Evolutionary conservation across 1,140 invertebrate species (phyloP).

Genomic region (Cyrtorhinus lividipennis): DNA sequence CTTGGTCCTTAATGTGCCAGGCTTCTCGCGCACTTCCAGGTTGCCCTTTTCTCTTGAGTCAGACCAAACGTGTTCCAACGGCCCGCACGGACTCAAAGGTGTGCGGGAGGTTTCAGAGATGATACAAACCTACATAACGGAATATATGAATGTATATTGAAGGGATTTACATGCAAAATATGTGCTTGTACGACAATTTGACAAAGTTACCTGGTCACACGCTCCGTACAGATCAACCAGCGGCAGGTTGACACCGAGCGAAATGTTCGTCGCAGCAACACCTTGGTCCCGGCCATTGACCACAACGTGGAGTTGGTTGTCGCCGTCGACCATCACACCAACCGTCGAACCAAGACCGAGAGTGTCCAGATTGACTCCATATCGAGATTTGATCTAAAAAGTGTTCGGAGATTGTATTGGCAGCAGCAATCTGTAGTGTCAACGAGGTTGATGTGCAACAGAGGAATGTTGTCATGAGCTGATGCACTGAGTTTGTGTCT

Average conservation of each 20-base stretch:
- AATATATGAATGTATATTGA: too few relatives aligned
- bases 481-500: too few relatives aligned
- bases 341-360: slow-evolving; percentile 44
- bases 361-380: slow-evolving; percentile 46
- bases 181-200: too few relatives aligned
- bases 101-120: not conserved
- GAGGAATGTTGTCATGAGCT: too few relatives aligned
- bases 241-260: slow-evolving; percentile 33
- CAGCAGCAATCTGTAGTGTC: too few relatives aligned
- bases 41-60: slow-evolving; percentile 28
- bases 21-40: slow-evolving; percentile 31
- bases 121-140: slow-evolving; percentile 1
- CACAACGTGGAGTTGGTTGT: slow-evolving; percentile 74
- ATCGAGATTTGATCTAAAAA: slow-evolving; percentile 49
- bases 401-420: too few relatives aligned
- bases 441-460: too few relatives aligned
- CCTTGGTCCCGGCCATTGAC: slow-evolving; percentile 81
- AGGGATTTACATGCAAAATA: too few relatives aligned
- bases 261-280: slow-evolving; percentile 60
- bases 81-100: slow-evolving; percentile 8
- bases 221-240: slow-evolving; percentile 73
- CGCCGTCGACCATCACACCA: slow-evolving; percentile 47
- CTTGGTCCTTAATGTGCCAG: slow-evolving; percentile 19
- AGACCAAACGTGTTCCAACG: slow-evolving; percentile 16
- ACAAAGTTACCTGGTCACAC: slow-evolving; percentile 63